Percentiles rank a stretch among this genome's conserved stretches.
These are phyloP conservation scores for Phylloscopus collybita DNA, from an alignment of 2,797 vertebrate species.

Conservation along the genomic window DNA sequence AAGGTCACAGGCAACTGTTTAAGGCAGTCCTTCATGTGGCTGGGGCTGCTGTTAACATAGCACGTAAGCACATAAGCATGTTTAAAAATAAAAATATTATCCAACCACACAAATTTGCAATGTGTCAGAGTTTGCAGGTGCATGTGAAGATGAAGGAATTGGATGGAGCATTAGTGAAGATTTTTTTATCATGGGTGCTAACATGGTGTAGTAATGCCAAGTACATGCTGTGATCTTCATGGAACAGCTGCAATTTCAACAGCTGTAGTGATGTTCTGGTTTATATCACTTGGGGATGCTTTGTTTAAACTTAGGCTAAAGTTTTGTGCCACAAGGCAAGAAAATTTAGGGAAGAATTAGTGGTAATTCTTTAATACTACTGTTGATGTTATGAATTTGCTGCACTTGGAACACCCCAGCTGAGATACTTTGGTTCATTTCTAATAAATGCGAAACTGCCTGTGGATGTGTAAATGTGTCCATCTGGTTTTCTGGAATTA, in stretches of 20 bases:
- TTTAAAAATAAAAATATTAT: not conserved
- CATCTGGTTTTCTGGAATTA: not conserved
- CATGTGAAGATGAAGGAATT: not conserved
- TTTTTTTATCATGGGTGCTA: not conserved
- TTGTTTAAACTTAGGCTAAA: not conserved
- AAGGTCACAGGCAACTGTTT: not conserved
- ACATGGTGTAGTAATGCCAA: not conserved
- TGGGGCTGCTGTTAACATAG: not conserved
- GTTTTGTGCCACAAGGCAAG: not conserved
- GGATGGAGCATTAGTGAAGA: not conserved
- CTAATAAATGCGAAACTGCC: not conserved
- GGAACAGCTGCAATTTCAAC: conserved; percentile 40
- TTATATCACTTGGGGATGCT: not conserved
- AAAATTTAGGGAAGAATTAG: not conserved
- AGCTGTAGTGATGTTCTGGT: conserved; percentile 1
- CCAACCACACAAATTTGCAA: not conserved
- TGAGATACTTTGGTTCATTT: not conserved
- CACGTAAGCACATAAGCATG: rapidly evolving
- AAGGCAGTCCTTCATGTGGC: not conserved
- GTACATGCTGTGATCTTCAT: not conserved
- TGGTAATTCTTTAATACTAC: not conserved
- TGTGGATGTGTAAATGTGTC: not conserved
- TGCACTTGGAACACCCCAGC: not conserved
- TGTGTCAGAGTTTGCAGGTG: not conserved
- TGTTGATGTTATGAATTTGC: not conserved